A percentile compares a stretch with the other conserved stretches of the same genome.
These are phyloP conservation scores for Mionectes macconnelli DNA, from an alignment of 2,113 vertebrate species.

Conservation along the genomic window DNA sequence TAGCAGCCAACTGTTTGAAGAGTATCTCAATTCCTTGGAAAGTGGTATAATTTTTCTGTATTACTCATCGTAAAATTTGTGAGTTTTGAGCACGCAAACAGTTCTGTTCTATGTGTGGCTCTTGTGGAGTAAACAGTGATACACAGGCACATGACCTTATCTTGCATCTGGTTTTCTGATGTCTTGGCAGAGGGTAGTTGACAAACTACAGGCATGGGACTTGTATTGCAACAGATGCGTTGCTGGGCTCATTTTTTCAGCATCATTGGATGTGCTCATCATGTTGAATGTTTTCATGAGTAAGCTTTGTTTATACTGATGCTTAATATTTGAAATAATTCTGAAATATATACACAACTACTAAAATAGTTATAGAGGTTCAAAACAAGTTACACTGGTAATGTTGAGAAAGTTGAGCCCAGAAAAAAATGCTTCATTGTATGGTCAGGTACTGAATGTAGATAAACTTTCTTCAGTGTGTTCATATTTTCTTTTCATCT, in stretches of 20 bases:
- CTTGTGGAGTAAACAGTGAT: neutral
- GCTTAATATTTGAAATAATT: neutral
- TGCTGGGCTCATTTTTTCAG: neutral
- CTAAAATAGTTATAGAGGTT: neutral
- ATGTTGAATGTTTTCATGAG: neutral
- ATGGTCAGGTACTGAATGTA: neutral
- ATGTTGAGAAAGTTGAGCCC: neutral
- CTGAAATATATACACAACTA: neutral
- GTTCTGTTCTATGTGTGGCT: neutral
- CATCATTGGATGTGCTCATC: neutral
- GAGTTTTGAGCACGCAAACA: neutral
- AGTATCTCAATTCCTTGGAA: neutral
- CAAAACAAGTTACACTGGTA: neutral
- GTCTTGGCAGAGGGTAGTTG: neutral
- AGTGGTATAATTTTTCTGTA: neutral
- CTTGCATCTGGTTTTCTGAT: constrained; percentile 26
- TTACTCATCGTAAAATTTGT: neutral
- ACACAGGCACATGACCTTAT: neutral
- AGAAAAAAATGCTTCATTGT: neutral
- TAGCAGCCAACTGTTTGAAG: neutral
- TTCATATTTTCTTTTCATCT: neutral
- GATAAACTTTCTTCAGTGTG: neutral
- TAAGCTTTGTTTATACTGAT: neutral
- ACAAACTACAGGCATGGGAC: neutral
- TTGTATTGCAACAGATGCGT: neutral